These are phyloP conservation scores for Bombus haemorrhoidalis DNA, from an alignment of 1,140 invertebrate genomes.

Conservation along the genomic window DNA sequence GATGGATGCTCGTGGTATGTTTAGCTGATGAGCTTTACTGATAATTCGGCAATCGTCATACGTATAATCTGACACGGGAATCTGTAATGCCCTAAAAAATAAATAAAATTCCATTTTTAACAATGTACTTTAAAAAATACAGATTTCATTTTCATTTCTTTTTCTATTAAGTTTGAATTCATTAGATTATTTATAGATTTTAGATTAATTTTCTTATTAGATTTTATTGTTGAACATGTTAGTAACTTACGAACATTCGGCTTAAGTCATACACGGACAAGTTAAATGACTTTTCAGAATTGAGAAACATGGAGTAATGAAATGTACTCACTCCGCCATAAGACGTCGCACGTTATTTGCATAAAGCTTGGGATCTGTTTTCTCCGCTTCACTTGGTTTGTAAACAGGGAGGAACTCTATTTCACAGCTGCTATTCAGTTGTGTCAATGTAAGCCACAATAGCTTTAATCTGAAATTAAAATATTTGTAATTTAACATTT, in stretches of 20 bases:
- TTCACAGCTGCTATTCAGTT: conserved; percentile 94
- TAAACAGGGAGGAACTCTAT: conserved; percentile 98
- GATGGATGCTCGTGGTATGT: conserved; percentile 88
- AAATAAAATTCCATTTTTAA: neutral
- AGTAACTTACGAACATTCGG: too few relatives aligned
- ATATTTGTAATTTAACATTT: neutral
- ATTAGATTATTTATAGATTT: neutral
- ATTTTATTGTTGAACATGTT: too few relatives aligned
- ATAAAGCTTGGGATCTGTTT: conserved; percentile 93
- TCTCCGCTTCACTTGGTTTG: conserved; percentile 93
- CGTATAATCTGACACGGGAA: conserved; percentile 95
- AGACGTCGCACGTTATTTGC: conserved; percentile 94
- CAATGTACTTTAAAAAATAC: neutral
- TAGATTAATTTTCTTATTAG: too few relatives aligned
- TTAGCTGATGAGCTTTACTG: conserved; percentile 90
- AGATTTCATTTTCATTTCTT: too few relatives aligned
- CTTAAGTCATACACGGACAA: too few relatives aligned
- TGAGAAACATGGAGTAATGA: neutral
- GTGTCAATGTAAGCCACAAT: conserved; percentile 95
- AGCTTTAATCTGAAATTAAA: conserved; percentile 88
- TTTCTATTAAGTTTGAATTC: too few relatives aligned
- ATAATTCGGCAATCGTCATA: conserved; percentile 96
- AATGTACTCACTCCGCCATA: conserved; percentile 93
- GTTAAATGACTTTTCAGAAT: neutral
- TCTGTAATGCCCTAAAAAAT: conserved; percentile 88